Percentiles rank a stretch among this genome's conserved stretches.
These are phyloP conservation scores for Telmatherina bonti DNA, from an alignment of 2,797 vertebrate genomes.

Conservation along the genomic window DNA sequence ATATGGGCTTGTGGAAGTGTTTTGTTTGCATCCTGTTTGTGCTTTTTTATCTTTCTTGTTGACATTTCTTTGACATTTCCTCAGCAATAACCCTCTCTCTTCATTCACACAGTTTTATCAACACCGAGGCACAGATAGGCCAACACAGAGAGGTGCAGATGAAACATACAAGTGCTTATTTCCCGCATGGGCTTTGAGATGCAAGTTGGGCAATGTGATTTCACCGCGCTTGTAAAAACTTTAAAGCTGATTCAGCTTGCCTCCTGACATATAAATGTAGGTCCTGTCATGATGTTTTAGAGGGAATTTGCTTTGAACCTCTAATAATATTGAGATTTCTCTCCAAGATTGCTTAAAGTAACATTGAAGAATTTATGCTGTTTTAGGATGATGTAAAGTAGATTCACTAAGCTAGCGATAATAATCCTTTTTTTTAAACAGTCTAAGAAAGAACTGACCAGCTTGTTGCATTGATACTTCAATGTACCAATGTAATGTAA, in stretches of 20 bases:
- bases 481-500: too few species aligned
- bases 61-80: conserved; percentile 9
- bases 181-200: conserved; percentile 21
- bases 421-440: background rate
- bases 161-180: conserved; percentile 36
- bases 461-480: background rate
- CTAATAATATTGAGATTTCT: background rate
- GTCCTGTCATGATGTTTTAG: conserved; percentile 14
- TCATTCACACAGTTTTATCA: conserved; percentile 33
- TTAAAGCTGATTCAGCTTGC: conserved; percentile 34
- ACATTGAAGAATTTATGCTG: background rate
- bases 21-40: conserved; percentile 14
- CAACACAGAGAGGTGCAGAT: conserved; percentile 26
- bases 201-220: conserved; percentile 24
- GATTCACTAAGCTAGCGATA: background rate
- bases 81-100: conserved; percentile 16
- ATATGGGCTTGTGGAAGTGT: background rate
- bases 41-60: background rate
- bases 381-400: background rate
- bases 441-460: too few species aligned
- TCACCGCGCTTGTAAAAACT: conserved; percentile 11
- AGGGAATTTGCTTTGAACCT: background rate
- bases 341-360: too few species aligned
- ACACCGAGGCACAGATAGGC: conserved; percentile 23
- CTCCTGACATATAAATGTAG: background rate